These are phyloP conservation scores for Aphelinus certus DNA, from an alignment of 1,140 invertebrate genomes.

Conservation along the genomic window DNA sequence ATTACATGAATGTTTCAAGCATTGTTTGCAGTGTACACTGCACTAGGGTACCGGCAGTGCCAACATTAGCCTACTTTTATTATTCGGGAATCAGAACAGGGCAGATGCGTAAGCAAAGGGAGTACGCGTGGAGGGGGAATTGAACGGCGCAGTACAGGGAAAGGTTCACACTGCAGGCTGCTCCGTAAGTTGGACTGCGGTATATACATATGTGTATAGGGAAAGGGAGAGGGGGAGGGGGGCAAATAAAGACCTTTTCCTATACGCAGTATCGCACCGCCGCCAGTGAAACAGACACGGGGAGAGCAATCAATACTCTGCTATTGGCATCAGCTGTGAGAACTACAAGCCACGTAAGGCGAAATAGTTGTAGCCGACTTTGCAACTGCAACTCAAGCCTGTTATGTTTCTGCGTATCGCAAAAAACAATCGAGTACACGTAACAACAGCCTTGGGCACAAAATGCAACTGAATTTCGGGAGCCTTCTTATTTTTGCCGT, in stretches of 20 bases:
- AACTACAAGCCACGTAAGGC: not conserved
- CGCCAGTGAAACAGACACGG: not conserved
- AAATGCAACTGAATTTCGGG: no score
- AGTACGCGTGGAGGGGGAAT: not conserved
- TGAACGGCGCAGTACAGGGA: not conserved
- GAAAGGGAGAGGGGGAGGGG: not conserved
- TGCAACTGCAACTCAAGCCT: no score
- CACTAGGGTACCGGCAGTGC: no score
- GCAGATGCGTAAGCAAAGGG: not conserved
- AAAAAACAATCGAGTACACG: no score
- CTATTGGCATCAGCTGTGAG: constrained; percentile 20
- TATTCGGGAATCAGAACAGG: not conserved
- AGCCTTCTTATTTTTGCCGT: no score
- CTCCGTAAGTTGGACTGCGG: no score
- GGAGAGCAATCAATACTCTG: constrained; percentile 18
- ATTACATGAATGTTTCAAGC: no score
- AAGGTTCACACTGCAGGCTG: no score
- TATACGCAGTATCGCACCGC: not conserved
- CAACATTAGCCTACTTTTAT: constrained; percentile 9
- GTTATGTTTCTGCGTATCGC: no score
- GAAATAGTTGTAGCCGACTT: no score
- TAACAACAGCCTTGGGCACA: no score
- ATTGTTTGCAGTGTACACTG: no score
- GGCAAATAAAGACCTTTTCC: not conserved
- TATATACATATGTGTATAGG: not conserved